A percentile compares a stretch with the other conserved stretches of the same genome.
Conservation (phyloP, 2,888 invertebrate species). For the Octonoba sinensis region DNA sequence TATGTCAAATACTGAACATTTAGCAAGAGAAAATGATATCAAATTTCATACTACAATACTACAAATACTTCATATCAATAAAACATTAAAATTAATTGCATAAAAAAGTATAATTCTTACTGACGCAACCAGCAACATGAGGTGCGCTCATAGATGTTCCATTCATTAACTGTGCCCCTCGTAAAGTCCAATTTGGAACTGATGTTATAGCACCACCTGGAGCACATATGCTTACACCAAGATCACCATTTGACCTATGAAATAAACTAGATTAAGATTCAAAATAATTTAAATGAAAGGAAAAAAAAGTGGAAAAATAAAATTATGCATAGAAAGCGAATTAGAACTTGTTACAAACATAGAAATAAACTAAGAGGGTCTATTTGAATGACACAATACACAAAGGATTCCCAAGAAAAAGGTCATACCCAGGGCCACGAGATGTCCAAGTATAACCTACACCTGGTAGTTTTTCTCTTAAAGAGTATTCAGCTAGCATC, state of each 20-base stretch:
- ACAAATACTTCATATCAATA: no score
- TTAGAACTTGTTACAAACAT: no score
- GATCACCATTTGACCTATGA: conserved; percentile 82
- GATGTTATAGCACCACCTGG: conserved; percentile 95
- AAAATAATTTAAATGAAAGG: background rate
- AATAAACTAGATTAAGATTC: background rate
- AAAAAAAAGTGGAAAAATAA: conserved; percentile 73
- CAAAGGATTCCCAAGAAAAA: no score
- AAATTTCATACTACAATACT: no score
- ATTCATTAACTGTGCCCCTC: conserved; percentile 88
- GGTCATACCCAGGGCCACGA: conserved; percentile 73
- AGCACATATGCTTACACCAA: conserved; percentile 90
- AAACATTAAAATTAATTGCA: no score
- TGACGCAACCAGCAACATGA: conserved; percentile 92
- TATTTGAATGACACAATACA: no score
- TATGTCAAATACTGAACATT: no score
- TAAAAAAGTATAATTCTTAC: conserved; percentile 72
- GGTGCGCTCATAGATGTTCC: conserved; percentile 99
- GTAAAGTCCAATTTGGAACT: conserved; percentile 90
- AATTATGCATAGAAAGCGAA: background rate
- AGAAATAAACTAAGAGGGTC: no score
- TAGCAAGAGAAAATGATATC: no score
- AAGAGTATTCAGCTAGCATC: conserved; percentile 95
- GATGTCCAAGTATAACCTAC: conserved; percentile 82
- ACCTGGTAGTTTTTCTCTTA: conserved; percentile 84